Evolutionary conservation across 2,888 invertebrate genomes (phyloP).

Genomic region (Pecten maximus): DNA sequence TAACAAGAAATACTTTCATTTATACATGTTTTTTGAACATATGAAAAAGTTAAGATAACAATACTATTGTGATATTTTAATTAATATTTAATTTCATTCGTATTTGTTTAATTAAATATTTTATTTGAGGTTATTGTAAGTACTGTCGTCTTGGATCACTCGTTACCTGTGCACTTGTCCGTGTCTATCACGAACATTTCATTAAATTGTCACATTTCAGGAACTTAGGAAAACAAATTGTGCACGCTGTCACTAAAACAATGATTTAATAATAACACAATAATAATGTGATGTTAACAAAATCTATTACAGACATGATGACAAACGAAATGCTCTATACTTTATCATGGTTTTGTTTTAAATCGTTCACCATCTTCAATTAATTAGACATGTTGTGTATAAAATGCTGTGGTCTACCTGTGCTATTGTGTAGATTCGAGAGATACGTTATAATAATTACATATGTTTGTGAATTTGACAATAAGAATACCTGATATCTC

Average conservation of each 20-base stretch:
- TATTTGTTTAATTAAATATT: constrained; percentile 4
- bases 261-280: not conserved
- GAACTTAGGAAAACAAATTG: not conserved
- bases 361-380: not conserved
- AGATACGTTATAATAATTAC: too few species aligned
- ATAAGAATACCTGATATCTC: too few species aligned
- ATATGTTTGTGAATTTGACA: too few species aligned
- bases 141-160: not conserved
- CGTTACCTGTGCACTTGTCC: not conserved
- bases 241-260: not conserved
- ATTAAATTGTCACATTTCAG: constrained; percentile 3
- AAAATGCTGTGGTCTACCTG: too few species aligned
- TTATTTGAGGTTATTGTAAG: not conserved
- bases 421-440: too few species aligned
- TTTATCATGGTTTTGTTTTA: not conserved
- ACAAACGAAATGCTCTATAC: not conserved
- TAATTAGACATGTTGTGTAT: not conserved
- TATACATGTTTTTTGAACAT: not conserved
- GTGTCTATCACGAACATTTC: not conserved
- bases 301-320: too few species aligned
- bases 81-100: not conserved
- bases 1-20: not conserved
- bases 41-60: not conserved
- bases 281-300: too few species aligned
- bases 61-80: not conserved